These are phyloP conservation scores for Pedicia rivosa DNA, from an alignment of 2,888 invertebrate genomes.

Conservation along the genomic window DNA sequence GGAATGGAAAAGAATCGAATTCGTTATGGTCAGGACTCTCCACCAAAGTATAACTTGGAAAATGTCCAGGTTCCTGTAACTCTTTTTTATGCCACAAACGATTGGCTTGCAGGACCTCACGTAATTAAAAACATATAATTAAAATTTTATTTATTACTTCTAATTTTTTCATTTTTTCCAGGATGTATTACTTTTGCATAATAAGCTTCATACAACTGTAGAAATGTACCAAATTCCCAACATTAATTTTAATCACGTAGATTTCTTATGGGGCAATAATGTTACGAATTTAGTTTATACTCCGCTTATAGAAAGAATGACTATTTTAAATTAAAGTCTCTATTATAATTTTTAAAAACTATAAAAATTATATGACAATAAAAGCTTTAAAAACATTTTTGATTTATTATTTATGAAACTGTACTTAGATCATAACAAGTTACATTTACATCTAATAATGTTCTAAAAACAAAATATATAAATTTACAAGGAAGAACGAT, in stretches of 20 bases:
- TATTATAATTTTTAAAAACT: no score
- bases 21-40: slow-evolving; percentile 33
- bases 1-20: slow-evolving; percentile 34
- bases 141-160: not conserved
- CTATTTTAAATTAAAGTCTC: no score
- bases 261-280: slow-evolving; percentile 51
- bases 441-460: no score
- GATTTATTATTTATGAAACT: no score
- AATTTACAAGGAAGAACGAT: no score
- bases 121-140: slow-evolving; percentile 19
- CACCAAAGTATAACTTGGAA: slow-evolving; percentile 36
- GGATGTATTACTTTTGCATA: slow-evolving; percentile 1
- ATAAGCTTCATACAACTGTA: slow-evolving; percentile 13
- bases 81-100: slow-evolving; percentile 51
- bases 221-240: slow-evolving; percentile 37
- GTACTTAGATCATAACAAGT: no score
- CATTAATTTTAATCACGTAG: slow-evolving; percentile 46
- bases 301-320: slow-evolving; percentile 37
- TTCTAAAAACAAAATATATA: no score
- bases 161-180: not conserved
- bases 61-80: slow-evolving; percentile 32
- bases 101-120: slow-evolving; percentile 48
- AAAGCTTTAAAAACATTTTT: no score
- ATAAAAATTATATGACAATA: no score
- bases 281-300: slow-evolving; percentile 41